These are phyloP conservation scores for Labeo calbasu DNA, from an alignment of 2,797 vertebrate genomes.

Conservation along the genomic window DNA sequence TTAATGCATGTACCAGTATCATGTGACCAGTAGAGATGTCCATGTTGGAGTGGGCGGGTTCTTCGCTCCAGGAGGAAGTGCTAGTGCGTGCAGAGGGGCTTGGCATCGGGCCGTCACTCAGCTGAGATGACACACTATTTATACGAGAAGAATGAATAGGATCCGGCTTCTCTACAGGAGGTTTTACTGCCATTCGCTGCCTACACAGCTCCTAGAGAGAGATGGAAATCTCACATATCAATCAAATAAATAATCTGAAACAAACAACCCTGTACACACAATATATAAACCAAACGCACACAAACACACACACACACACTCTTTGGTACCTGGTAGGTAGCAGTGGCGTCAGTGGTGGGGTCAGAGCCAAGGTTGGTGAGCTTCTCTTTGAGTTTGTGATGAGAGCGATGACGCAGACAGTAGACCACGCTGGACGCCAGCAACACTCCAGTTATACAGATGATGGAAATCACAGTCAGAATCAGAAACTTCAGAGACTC, in stretches of 20 bases:
- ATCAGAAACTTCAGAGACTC: constrained; percentile 92
- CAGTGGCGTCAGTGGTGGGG: constrained; percentile 80
- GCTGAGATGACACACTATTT: constrained; percentile 93
- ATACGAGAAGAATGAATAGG: constrained; percentile 84
- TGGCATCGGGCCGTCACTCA: constrained; percentile 87
- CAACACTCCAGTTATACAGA: constrained; percentile 88
- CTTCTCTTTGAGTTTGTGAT: constrained; percentile 90
- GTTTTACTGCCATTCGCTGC: constrained; percentile 91
- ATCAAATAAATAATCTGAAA: neutral
- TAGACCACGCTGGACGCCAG: constrained; percentile 86
- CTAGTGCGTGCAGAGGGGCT: constrained; percentile 92
- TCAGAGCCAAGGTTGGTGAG: constrained; percentile 85
- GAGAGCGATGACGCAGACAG: constrained; percentile 90
- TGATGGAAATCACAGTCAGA: constrained; percentile 89
- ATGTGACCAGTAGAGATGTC: constrained; percentile 99
- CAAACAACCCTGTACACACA: neutral
- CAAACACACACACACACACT: neutral
- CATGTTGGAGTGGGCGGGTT: constrained; percentile 93
- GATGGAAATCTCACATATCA: neutral
- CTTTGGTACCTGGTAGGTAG: constrained; percentile 88
- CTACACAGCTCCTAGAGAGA: constrained; percentile 90
- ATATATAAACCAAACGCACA: too few species aligned
- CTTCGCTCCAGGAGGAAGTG: constrained; percentile 95
- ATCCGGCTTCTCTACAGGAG: constrained; percentile 82
- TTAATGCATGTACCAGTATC: constrained; percentile 64